A percentile compares a stretch with the other conserved stretches of the same genome.
phyloP scores from a whole-genome alignment of 2,797 vertebrate species.

The Zenarchopterus dispar region DNA sequence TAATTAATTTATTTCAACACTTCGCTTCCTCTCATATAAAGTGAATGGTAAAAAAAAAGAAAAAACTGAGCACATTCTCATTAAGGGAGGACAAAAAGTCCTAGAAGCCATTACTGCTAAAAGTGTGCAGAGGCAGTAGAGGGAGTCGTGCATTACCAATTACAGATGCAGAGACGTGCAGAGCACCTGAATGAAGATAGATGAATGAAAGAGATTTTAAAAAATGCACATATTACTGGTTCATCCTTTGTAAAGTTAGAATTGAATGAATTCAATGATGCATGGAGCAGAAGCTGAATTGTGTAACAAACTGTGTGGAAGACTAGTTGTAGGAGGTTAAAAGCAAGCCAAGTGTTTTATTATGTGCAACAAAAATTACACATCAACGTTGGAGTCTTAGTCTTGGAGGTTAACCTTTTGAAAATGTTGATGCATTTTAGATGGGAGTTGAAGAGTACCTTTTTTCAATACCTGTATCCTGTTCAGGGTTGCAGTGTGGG shows the following conservation, averaged over 20 bases:
- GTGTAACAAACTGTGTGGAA: not conserved
- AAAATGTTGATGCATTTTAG: conserved; percentile 1
- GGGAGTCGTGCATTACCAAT: conserved; percentile 17
- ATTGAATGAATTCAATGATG: conserved; percentile 16
- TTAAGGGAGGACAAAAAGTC: conserved; percentile 7
- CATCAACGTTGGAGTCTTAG: no score
- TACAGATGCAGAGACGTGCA: conserved; percentile 23
- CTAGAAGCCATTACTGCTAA: conserved; percentile 7
- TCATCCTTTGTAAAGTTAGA: conserved; percentile 9
- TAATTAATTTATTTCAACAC: conserved; percentile 6
- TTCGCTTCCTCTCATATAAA: conserved; percentile 15
- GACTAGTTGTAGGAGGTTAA: conserved; percentile 5
- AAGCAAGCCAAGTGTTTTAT: conserved; percentile 4
- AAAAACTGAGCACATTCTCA: no score
- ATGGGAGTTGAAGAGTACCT: not conserved
- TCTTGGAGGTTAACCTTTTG: not conserved
- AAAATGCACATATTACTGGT: conserved; percentile 3
- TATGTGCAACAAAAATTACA: conserved; percentile 5
- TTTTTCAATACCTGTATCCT: not conserved
- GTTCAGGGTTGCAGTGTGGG: no score
- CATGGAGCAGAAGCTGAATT: not conserved
- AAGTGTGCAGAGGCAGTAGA: conserved; percentile 6
- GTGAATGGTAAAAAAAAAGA: not conserved
- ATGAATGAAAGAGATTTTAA: conserved; percentile 24
- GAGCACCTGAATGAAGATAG: conserved; percentile 18